Conservation (phyloP, 2,888 invertebrate species). For the Leptinotarsa peninsularis region DNA sequence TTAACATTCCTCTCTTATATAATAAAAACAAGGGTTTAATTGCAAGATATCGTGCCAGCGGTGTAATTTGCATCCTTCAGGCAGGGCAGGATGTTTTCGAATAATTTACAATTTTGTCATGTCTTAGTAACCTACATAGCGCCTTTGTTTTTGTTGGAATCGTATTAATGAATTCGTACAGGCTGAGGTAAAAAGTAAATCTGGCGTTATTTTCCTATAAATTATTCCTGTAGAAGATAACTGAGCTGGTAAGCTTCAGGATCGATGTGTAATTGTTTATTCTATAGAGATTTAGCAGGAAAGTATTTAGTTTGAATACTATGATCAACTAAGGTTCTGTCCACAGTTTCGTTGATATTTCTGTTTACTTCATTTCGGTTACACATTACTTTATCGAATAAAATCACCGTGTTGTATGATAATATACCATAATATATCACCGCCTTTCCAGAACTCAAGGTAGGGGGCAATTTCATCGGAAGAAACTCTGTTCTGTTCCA, state of each 20-base stretch:
- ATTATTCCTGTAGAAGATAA: conserved; percentile 1
- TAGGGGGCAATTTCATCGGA: no score
- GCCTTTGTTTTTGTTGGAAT: conserved; percentile 30
- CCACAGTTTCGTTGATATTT: no score
- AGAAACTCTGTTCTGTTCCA: no score
- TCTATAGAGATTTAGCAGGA: neutral
- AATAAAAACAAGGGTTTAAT: conserved; percentile 52
- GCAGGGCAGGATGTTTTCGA: conserved; percentile 50
- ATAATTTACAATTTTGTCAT: conserved; percentile 48
- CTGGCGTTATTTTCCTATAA: neutral
- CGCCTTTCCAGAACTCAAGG: no score
- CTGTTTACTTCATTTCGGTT: no score
- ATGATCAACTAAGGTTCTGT: neutral
- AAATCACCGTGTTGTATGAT: no score
- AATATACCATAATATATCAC: no score
- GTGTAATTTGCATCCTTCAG: conserved; percentile 51
- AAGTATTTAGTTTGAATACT: neutral
- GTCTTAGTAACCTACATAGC: conserved; percentile 49
- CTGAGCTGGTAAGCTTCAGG: conserved; percentile 24
- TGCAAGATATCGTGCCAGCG: conserved; percentile 51
- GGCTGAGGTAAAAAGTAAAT: neutral
- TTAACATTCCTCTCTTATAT: conserved; percentile 40
- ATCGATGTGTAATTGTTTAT: conserved; percentile 26
- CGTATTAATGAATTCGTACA: conserved; percentile 1
- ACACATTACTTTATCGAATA: no score